These are phyloP conservation scores for Neotoma lepida DNA, from an alignment of 2,113 vertebrate genomes.

Conservation along the genomic window DNA sequence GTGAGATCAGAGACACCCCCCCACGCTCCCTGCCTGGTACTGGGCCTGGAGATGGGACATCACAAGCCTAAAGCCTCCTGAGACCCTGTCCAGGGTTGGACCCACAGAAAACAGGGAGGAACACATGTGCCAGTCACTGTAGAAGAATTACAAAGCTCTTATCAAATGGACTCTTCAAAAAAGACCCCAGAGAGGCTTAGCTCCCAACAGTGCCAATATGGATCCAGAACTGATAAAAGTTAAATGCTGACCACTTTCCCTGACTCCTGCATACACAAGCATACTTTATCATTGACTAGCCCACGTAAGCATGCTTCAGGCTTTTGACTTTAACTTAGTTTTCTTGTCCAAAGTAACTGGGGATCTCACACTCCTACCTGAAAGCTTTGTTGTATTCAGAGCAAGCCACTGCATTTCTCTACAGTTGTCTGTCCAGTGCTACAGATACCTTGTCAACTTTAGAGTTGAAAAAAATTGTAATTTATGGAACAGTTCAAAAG, in stretches of 20 bases:
- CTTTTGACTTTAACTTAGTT: no score
- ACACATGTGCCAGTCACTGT: rapidly evolving
- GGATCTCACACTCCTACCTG: neutral
- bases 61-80: neutral
- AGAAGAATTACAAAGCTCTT: neutral
- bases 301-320: rapidly evolving
- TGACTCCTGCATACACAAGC: neutral
- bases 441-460: neutral
- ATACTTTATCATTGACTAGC: rapidly evolving
- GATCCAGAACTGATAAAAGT: rapidly evolving
- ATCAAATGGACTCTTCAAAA: neutral
- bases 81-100: neutral
- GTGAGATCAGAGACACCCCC: neutral
- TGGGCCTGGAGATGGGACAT: neutral
- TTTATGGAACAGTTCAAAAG: neutral
- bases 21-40: neutral
- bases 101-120: neutral
- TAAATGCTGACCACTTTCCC: neutral
- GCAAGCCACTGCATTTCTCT: neutral
- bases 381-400: neutral
- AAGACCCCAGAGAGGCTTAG: neutral
- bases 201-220: rapidly evolving
- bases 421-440: neutral
- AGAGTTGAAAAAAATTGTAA: neutral
- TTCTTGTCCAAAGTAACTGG: neutral